These are phyloP conservation scores for Pantala flavescens DNA, from an alignment of 1,140 invertebrate species.

Conservation along the genomic window DNA sequence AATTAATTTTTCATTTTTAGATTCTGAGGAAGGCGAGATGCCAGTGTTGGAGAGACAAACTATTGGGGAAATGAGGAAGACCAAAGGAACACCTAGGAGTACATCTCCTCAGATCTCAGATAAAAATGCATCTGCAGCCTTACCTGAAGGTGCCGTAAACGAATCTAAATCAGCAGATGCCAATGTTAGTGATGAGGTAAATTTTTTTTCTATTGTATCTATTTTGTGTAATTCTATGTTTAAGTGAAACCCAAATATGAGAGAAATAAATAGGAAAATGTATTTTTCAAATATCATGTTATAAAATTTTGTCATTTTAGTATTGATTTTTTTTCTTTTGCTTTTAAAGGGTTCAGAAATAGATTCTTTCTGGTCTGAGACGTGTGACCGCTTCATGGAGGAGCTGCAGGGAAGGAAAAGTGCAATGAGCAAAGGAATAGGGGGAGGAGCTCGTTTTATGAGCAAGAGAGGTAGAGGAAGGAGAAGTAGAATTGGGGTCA, in stretches of 20 bases:
- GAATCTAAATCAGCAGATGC: too few relatives aligned
- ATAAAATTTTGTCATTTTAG: too few relatives aligned
- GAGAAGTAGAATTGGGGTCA: neutral
- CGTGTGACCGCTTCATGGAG: constrained; percentile 61
- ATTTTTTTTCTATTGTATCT: too few relatives aligned
- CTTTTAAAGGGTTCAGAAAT: neutral
- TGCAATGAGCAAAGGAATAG: neutral
- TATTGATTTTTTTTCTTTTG: too few relatives aligned
- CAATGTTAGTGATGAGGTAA: too few relatives aligned
- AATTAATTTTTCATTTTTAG: neutral
- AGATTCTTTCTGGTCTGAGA: constrained; percentile 48
- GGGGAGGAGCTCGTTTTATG: neutral
- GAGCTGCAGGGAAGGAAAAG: constrained; percentile 39
- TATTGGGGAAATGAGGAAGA: neutral
- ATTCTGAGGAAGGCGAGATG: constrained; percentile 42
- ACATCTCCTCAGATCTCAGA: neutral
- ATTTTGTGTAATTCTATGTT: too few relatives aligned
- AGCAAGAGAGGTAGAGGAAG: neutral
- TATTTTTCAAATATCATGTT: too few relatives aligned
- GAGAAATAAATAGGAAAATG: too few relatives aligned
- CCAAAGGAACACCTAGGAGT: neutral
- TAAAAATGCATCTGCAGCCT: too few relatives aligned
- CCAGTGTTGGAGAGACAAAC: constrained; percentile 43
- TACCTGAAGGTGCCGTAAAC: too few relatives aligned
- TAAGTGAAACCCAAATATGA: too few relatives aligned